Percentiles rank a stretch among this genome's conserved stretches.
phyloP scores from a whole-genome alignment of 2,113 vertebrate species.

The Scatophagus argus region DNA sequence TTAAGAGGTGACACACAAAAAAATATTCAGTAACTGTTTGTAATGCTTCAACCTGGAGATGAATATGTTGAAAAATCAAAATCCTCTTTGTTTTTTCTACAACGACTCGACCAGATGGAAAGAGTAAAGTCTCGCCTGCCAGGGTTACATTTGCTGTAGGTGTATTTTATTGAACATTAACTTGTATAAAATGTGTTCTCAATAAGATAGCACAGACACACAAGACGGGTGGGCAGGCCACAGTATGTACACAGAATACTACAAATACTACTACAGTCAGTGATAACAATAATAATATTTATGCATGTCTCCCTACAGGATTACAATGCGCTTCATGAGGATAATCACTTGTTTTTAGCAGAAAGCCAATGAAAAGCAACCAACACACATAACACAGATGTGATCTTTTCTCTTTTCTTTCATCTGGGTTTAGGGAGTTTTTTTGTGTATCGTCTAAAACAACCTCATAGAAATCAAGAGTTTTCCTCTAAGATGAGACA shows the following conservation, averaged over 20 bases:
- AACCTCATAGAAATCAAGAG: not conserved
- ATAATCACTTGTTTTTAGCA: not conserved
- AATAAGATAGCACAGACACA: not conserved
- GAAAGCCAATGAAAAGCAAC: not conserved
- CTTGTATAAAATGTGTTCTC: constrained; percentile 7
- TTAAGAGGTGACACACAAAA: not conserved
- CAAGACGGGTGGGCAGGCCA: not conserved
- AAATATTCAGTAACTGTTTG: constrained; percentile 4
- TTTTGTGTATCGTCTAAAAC: not conserved
- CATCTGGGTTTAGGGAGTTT: constrained; percentile 9
- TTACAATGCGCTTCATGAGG: not conserved
- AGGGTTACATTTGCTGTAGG: constrained; percentile 23
- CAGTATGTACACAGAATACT: not conserved
- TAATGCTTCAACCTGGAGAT: constrained; percentile 1
- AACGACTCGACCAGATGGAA: constrained; percentile 24
- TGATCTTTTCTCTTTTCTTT: constrained; percentile 9
- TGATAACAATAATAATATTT: not conserved
- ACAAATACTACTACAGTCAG: not conserved
- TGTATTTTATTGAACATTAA: constrained; percentile 23
- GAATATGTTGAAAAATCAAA: constrained; percentile 6
- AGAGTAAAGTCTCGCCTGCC: not conserved
- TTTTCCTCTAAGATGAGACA: not conserved
- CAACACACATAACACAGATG: not conserved
- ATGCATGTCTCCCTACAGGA: not conserved
- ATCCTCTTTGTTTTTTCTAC: constrained; percentile 18